phyloP scores from a whole-genome alignment of 2,797 vertebrate genomes.

The Enteromius viviparus region DNA sequence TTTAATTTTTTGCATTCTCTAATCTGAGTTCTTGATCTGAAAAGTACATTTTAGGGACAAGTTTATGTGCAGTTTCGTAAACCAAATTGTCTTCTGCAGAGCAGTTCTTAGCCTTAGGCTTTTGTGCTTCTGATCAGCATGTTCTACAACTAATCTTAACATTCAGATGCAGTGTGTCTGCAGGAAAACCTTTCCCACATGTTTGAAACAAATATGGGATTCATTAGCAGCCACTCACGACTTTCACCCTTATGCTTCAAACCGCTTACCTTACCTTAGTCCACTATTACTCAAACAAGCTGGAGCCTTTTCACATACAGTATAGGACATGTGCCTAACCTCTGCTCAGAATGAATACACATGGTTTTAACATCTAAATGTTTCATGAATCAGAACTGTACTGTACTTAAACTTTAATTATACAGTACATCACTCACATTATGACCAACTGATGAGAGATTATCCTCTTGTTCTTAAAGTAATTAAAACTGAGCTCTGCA shows the following conservation, averaged over 20 bases:
- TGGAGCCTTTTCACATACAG: not conserved
- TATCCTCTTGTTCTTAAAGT: conserved; percentile 48
- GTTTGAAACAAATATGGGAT: conserved; percentile 50
- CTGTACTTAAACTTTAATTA: conserved; percentile 10
- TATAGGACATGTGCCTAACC: not conserved
- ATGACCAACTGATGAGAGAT: conserved; percentile 50
- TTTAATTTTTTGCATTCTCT: not conserved
- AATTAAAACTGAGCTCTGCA: conserved; percentile 43
- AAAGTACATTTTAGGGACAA: not conserved
- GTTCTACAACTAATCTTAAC: conserved; percentile 27
- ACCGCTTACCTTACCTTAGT: conserved; percentile 29
- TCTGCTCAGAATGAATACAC: not conserved
- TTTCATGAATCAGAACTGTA: not conserved
- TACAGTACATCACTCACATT: not conserved
- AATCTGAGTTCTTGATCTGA: not conserved
- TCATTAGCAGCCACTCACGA: conserved; percentile 53
- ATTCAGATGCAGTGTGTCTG: conserved; percentile 33
- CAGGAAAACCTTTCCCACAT: conserved; percentile 60
- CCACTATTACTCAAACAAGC: conserved; percentile 20
- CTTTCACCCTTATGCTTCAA: conserved; percentile 31
- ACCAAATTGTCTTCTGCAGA: not conserved
- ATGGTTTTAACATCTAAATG: not conserved
- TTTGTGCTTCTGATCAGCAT: conserved; percentile 47
- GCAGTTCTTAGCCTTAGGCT: not conserved
- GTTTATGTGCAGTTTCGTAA: too few species aligned